Evolutionary conservation across 2,888 invertebrate species (phyloP), one percentile per base, ranked within the genome.

Genomic region (Lingula anatina): DNA sequence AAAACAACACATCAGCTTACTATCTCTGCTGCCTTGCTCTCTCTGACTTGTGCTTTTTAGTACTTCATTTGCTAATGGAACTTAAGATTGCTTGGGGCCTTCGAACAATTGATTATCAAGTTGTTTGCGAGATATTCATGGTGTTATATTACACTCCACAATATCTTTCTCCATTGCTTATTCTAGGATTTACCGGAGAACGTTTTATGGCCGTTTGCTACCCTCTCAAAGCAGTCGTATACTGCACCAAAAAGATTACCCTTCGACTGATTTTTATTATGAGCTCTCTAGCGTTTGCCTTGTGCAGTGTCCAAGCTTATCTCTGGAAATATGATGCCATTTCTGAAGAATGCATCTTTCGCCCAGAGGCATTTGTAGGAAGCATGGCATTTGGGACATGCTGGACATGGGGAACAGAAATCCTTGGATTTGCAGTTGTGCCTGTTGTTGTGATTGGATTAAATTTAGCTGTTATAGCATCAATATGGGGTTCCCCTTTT

Each of bases 181-280:
- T 75, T 20, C 54, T 76, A 3, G 70, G 70, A 5, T 76, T 75
- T 46, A 75, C 76, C 0, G 68, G 73, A 12, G 76, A 76, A 47
- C 49, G 76, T 12, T 76, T 69, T 56, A 71, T 75, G 31, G 73
- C 75, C 5, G 63, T 71, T 23, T 72, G 70, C 47, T 60, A 65
- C 37, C 70, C 71, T 1, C 75, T 73, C 54, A 51, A 56, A 43
- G 70, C 72, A 49, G 68, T 70, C 40, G 55, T 55, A 25, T 72
- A 59, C 54, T 75, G 75, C 53, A 75, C 71, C 0, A 68, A 71
- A 1, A 49, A 56, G 3, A 49, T 71, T 1, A 73, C 75, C 3
- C 54, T 64, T 3, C 50, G 62, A 2, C 70, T 66, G 5, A 67
- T 72, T 5, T 27, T 51, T 2, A 35, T 50, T 9, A 47, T 71